These are phyloP conservation scores for Herminia tarsipennalis DNA, from an alignment of 2,888 invertebrate genomes.

Conservation along the genomic window DNA sequence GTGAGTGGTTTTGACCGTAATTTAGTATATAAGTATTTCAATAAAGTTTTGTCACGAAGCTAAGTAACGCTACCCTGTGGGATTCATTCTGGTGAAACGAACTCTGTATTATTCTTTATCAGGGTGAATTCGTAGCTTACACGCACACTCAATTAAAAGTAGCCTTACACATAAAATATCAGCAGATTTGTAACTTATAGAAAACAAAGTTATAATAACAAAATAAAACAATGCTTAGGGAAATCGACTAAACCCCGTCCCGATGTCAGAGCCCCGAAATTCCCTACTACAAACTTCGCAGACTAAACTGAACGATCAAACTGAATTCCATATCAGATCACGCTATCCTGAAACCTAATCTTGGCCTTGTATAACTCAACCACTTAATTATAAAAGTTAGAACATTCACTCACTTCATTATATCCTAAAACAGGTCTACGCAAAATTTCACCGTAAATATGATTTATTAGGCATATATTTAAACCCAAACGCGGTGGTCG, in stretches of 20 bases:
- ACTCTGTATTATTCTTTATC: too few relatives aligned
- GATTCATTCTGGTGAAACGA: too few relatives aligned
- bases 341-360: constrained; percentile 14
- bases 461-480: constrained; percentile 39
- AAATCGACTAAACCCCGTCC: background rate
- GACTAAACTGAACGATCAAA: constrained; percentile 5
- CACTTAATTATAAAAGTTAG: constrained; percentile 15
- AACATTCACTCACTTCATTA: constrained; percentile 29
- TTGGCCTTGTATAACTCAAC: constrained; percentile 11
- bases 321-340: constrained; percentile 21
- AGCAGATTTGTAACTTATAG: too few relatives aligned
- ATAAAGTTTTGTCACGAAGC: too few relatives aligned
- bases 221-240: too few relatives aligned
- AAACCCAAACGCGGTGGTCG: constrained; percentile 23
- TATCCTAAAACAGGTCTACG: constrained; percentile 18
- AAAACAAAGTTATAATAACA: too few relatives aligned
- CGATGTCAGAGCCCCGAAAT: constrained; percentile 1
- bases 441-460: constrained; percentile 29
- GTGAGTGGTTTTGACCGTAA: too few relatives aligned
- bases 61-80: too few relatives aligned
- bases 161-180: too few relatives aligned
- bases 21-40: too few relatives aligned
- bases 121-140: too few relatives aligned
- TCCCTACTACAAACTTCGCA: background rate
- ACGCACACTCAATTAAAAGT: too few relatives aligned